These are phyloP conservation scores for Epinephelus moara DNA, from an alignment of 2,113 vertebrate genomes.

Conservation along the genomic window DNA sequence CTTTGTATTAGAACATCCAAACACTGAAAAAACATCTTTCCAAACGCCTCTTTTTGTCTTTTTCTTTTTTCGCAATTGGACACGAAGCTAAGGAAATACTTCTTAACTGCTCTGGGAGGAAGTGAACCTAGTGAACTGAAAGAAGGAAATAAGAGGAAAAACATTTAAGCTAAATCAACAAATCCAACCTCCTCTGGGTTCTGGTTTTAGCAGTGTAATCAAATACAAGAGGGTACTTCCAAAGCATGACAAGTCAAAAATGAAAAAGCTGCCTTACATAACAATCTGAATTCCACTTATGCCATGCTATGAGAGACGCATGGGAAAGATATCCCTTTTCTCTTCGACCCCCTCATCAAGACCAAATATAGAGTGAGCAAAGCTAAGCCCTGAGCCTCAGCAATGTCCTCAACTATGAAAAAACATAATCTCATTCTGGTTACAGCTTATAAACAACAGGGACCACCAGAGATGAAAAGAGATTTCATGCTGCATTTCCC, in stretches of 20 bases:
- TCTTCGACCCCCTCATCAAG: conserved; percentile 35
- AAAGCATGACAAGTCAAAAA: conserved; percentile 51
- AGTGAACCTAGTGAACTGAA: conserved; percentile 30
- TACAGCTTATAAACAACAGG: conserved; percentile 49
- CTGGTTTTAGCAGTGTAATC: conserved; percentile 48
- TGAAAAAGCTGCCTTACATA: conserved; percentile 61
- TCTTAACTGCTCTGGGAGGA: conserved; percentile 5
- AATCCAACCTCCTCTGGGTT: conserved; percentile 34
- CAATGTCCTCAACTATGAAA: conserved; percentile 25
- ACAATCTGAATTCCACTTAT: conserved; percentile 54
- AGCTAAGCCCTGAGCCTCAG: not conserved
- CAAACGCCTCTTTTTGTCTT: not conserved
- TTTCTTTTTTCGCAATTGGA: not conserved
- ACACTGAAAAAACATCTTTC: not conserved
- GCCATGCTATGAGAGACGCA: conserved; percentile 33
- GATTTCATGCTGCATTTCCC: conserved; percentile 11
- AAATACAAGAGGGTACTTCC: conserved; percentile 38
- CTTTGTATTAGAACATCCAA: conserved; percentile 2
- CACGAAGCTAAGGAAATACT: not conserved
- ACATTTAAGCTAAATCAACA: conserved; percentile 58
- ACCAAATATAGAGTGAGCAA: conserved; percentile 60
- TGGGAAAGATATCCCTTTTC: conserved; percentile 50
- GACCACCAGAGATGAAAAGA: conserved; percentile 51
- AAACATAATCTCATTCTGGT: conserved; percentile 36
- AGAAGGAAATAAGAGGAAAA: conserved; percentile 35